These are phyloP conservation scores for Lepeophtheirus salmonis DNA, from an alignment of 1,140 invertebrate species.

Conservation along the genomic window DNA sequence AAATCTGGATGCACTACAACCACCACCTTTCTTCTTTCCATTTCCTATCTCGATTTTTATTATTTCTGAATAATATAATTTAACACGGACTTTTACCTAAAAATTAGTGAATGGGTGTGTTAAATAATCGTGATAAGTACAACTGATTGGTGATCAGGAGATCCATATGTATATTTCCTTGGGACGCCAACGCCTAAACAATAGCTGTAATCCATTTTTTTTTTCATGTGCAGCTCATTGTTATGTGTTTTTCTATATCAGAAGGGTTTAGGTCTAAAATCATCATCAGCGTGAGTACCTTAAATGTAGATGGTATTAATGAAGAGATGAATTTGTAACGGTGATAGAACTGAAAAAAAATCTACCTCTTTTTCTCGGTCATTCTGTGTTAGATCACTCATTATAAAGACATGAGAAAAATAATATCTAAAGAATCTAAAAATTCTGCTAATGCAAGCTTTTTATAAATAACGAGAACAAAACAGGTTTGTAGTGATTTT, in stretches of 20 bases:
- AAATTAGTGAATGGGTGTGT: background rate
- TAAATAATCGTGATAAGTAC: background rate
- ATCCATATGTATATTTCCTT: background rate
- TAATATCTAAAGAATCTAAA: too few relatives aligned
- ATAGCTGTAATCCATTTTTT: background rate
- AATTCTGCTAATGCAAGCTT: too few relatives aligned
- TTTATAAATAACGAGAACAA: too few relatives aligned
- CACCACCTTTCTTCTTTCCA: background rate
- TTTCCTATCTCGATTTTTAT: background rate
- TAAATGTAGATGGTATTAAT: too few relatives aligned
- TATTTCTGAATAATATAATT: background rate
- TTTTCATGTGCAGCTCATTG: background rate
- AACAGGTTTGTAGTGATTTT: too few relatives aligned
- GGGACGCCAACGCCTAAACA: background rate
- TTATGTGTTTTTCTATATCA: background rate
- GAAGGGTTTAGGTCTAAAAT: background rate
- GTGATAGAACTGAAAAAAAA: background rate
- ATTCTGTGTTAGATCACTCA: too few relatives aligned
- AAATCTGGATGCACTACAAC: background rate
- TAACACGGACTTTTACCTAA: background rate
- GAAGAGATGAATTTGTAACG: background rate
- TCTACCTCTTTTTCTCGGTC: too few relatives aligned
- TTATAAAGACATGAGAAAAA: too few relatives aligned
- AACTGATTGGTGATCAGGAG: background rate
- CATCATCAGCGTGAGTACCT: too few relatives aligned